Evolutionary conservation across 2,113 vertebrate species (phyloP), one percentile per base, ranked within the genome.

Genomic region (Nibea coibor): DNA sequence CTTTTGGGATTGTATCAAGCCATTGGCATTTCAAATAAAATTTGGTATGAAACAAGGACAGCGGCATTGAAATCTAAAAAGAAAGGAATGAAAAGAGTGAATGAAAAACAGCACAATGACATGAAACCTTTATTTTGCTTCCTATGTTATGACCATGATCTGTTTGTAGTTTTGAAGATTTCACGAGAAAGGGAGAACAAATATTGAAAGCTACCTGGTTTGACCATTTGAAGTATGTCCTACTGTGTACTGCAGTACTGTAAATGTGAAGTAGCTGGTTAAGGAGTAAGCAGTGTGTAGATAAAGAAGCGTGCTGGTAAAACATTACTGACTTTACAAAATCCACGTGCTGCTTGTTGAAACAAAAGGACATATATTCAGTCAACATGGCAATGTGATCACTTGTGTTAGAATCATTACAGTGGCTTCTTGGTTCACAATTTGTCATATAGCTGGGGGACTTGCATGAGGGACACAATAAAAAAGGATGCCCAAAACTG

Each of bases 1-100:
- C 31, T 5, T 45, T 19, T 68, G 35, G 17, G 62, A 77, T 16
- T 53, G 8, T 10, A 54, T 48, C 12, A 67, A 24, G 12, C 39
- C 1, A 1, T 22, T 67, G 14, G 7, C 47, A 61, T 35, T 67
- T 82, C 9, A 75, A 70, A 72, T 67, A 10, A 28, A 59, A 59
- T 35, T 24, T 68, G 50, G 47, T 48, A 67, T 67, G 15, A 81
- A 61, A 61, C 63, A 35, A 56, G 47, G 20, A 70, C 22, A 45
- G 64, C 74, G 50, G 56, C 14, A 72, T 26, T 62, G 20, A 67
- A 77, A 45, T 69, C 6, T 69, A 70, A 64, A 26, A 78, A 62
- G 7, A 39, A 39, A 39, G 35, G 35, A 39, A 39, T 39, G 35
- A 39, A 39, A 39, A 39, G 35, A 35, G 31, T 35, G 31, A 35